A percentile compares a stretch with the other conserved stretches of the same genome.
Evolutionary conservation across 2,797 vertebrate genomes (phyloP).

Genomic region (Selene dorsalis): DNA sequence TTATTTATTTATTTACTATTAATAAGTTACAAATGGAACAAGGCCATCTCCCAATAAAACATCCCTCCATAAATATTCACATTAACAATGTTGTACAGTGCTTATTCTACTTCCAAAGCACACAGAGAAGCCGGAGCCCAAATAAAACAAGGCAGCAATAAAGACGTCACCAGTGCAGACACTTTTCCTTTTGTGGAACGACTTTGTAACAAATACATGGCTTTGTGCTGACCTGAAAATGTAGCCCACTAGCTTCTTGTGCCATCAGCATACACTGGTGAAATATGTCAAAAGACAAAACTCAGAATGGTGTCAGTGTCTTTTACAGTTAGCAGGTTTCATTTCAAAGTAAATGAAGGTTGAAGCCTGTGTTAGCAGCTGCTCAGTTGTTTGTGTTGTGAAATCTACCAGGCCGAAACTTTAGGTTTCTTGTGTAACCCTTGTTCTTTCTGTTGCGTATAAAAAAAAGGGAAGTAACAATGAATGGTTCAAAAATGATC

Average conservation of each 20-base stretch:
- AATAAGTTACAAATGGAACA: constrained; percentile 24
- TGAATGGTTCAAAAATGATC: neutral
- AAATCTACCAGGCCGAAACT: neutral
- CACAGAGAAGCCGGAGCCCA: constrained; percentile 14
- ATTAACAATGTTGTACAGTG: neutral
- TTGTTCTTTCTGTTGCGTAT: neutral
- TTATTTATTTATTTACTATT: constrained; percentile 28
- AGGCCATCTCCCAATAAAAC: constrained; percentile 6
- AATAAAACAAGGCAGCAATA: constrained; percentile 29
- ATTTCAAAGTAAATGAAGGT: neutral
- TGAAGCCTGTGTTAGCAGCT: neutral
- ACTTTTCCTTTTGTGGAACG: neutral
- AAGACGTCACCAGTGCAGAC: neutral
- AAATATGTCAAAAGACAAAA: neutral
- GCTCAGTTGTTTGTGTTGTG: neutral
- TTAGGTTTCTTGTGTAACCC: neutral
- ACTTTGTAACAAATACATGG: neutral
- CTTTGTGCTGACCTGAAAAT: neutral
- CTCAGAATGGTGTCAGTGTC: neutral
- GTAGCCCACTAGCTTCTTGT: neutral
- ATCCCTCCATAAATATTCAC: constrained; percentile 17
- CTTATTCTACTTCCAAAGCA: constrained; percentile 21
- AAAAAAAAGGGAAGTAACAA: neutral
- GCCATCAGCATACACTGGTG: neutral
- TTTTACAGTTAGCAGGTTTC: neutral